These are phyloP conservation scores for Ciona savignyi DNA, from an alignment of 23 tunicate genomes.

Conservation along the genomic window DNA sequence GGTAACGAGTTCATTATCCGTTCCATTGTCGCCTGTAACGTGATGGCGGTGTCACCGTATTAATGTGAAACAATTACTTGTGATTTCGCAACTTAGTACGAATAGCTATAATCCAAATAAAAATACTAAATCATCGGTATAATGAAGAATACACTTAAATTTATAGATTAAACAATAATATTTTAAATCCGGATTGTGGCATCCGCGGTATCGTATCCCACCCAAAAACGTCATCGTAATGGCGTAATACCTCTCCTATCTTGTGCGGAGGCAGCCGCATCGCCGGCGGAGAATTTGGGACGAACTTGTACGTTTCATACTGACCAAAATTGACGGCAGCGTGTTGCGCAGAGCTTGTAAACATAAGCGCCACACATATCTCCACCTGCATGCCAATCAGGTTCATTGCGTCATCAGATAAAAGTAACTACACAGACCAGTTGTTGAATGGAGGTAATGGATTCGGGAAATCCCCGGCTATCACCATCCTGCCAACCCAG, in stretches of 20 bases:
- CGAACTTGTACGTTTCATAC: constrained; percentile 47
- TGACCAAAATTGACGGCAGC: constrained; percentile 61
- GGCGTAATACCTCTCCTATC: constrained; percentile 70
- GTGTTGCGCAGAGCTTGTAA: constrained; percentile 46
- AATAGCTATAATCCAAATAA: no score
- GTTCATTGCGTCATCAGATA: no score
- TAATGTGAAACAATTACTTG: no score
- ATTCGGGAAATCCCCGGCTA: constrained; percentile 25
- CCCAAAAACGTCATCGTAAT: no score
- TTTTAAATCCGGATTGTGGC: no score
- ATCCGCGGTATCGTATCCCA: no score
- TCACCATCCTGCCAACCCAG: constrained; percentile 29
- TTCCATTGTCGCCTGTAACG: constrained; percentile 33
- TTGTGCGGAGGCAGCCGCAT: constrained; percentile 71
- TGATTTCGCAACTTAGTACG: no score
- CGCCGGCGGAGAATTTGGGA: constrained; percentile 52
- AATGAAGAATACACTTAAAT: no score
- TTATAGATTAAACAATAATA: no score
- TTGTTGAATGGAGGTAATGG: background rate
- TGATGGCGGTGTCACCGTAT: no score
- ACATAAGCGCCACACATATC: no score
- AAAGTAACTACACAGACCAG: constrained; percentile 5
- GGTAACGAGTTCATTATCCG: constrained; percentile 48
- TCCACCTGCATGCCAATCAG: constrained; percentile 2
- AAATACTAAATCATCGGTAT: no score